phyloP scores from a whole-genome alignment of 2,113 vertebrate genomes.

The Tringa solitaria region DNA sequence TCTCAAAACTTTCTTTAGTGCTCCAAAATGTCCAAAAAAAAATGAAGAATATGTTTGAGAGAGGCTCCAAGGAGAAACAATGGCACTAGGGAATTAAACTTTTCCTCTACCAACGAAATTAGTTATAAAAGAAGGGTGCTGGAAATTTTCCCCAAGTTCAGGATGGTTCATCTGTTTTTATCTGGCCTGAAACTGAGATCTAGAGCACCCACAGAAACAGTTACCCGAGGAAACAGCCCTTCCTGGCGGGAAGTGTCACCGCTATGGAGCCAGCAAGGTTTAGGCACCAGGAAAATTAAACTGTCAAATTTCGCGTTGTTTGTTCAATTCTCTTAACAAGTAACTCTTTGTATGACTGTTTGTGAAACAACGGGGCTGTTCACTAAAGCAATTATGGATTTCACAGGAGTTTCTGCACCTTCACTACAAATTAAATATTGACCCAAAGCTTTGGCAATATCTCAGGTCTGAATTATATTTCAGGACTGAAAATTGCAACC shows the following conservation, averaged over 20 bases:
- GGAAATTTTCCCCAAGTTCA: not conserved
- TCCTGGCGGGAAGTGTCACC: not conserved
- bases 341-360: not conserved
- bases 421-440: not conserved
- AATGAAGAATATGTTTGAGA: not conserved
- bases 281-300: not conserved
- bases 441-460: not conserved
- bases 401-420: not conserved
- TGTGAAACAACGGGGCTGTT: rapidly evolving
- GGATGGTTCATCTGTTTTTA: not conserved
- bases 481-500: not conserved
- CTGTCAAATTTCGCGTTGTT: not conserved
- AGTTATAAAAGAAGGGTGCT: not conserved
- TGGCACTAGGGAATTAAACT: not conserved
- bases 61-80: not conserved
- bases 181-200: not conserved
- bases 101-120: not conserved
- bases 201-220: not conserved
- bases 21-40: not conserved
- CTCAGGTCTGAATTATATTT: not conserved
- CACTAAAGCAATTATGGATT: not conserved
- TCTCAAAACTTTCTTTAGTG: not conserved
- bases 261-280: not conserved
- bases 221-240: not conserved
- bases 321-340: not conserved